Evolutionary conservation across 2,113 vertebrate species (phyloP), one percentile per base, ranked within the genome.

Genomic region (Callionymus lyra): DNA sequence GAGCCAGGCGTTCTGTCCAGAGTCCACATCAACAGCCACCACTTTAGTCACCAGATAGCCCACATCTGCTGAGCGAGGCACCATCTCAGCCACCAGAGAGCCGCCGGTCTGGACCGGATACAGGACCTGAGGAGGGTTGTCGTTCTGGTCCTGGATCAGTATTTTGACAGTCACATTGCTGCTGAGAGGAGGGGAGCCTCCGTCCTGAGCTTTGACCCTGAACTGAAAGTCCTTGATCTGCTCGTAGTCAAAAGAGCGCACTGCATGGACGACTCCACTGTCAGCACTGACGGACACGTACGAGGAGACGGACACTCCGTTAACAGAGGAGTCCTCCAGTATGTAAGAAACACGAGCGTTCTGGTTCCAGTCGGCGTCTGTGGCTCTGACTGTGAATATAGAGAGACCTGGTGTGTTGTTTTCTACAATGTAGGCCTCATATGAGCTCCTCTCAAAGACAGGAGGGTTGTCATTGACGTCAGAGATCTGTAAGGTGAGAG

Each of bases 11-110:
- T 27, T 27, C 21, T 27, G 21, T 27, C 21, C 21, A 59, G 77
- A 86, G 49, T 86, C 85, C 53, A 48, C 69, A 70, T 73, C 65
- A 18, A 69, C 65, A 1, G 84, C 82, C 18, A 85, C 82, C 12
- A 85, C 21, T 27, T 27, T 27, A 27, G 21, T 27, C 4, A 27
- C 21, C 21, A 27, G 21, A 27, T 27, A 27, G 21, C 21, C 21
- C 21, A 27, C 21, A 8, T 27, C 21, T 27, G 21, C 21, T 27
- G 21, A 27, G 21, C 21, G 21, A 27, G 21, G 21, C 21, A 27
- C 21, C 21, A 27, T 27, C 21, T 27, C 21, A 27, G 21, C 21
- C 21, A 61, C 58, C 57, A 85, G 45, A 59, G 63, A 79, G 21
- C 73, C 70, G 12, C 33, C 33, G 12, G 33, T 34, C 33, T 34